Evolutionary conservation across 2,113 vertebrate genomes (phyloP).

Genomic region (Condylura cristata): DNA sequence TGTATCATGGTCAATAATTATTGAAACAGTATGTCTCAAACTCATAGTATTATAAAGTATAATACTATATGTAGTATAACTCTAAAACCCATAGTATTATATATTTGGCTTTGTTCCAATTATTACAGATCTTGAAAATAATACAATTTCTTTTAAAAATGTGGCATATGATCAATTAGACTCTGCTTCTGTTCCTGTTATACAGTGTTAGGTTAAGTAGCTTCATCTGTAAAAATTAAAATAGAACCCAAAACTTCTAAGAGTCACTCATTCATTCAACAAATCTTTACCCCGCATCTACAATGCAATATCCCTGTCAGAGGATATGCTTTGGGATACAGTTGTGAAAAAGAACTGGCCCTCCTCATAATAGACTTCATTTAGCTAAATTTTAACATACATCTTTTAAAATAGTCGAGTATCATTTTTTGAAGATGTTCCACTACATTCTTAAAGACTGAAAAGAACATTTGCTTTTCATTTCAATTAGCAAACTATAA

Average conservation of each 20-base stretch:
- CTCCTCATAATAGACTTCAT: neutral
- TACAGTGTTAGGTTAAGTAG: neutral
- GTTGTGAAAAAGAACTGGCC: neutral
- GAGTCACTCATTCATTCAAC: neutral
- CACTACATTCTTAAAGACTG: neutral
- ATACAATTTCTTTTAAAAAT: neutral
- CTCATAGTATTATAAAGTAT: neutral
- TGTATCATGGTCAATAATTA: neutral
- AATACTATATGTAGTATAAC: too few relatives aligned
- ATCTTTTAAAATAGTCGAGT: slow-evolving; percentile 12
- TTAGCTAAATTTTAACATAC: neutral
- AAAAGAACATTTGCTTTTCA: neutral
- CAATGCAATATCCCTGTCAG: neutral
- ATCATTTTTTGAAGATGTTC: neutral
- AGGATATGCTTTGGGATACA: neutral
- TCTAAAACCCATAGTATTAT: neutral
- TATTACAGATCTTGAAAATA: slow-evolving; percentile 24
- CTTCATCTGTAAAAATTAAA: neutral
- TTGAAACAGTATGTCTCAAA: neutral
- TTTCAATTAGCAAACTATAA: neutral
- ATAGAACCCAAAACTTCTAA: neutral
- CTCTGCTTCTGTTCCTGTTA: neutral
- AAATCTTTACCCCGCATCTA: neutral
- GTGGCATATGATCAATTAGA: neutral
- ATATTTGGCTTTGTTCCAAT: neutral